Conservation (phyloP, 2,113 vertebrate genomes). For the Coryphaenoides rupestris region DNA sequence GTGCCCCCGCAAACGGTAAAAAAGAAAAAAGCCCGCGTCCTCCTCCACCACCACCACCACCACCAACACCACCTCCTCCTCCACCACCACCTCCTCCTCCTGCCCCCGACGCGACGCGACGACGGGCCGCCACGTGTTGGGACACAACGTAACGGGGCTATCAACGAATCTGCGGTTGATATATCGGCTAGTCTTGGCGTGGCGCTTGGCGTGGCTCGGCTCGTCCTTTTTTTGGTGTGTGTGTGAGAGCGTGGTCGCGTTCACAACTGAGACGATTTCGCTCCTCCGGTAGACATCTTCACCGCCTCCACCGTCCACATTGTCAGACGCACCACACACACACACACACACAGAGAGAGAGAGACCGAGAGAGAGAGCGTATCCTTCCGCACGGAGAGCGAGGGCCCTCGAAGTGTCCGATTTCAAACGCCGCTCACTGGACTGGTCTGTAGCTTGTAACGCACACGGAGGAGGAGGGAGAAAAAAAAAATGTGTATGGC, state of each 20-base stretch:
- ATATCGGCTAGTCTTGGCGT: constrained; percentile 67
- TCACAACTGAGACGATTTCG: constrained; percentile 82
- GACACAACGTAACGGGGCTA: constrained; percentile 63
- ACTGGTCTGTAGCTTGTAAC: constrained; percentile 14
- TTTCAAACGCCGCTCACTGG: constrained; percentile 76
- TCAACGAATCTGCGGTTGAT: constrained; percentile 66
- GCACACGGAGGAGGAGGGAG: no score
- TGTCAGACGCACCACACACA: constrained; percentile 82
- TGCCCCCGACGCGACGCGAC: no score
- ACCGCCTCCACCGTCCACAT: constrained; percentile 85
- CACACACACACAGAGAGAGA: no score
- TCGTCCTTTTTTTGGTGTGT: constrained; percentile 77
- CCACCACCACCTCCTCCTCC: no score
- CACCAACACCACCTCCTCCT: no score
- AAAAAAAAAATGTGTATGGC: background rate
- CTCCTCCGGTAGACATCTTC: constrained; percentile 84
- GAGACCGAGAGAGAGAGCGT: no score
- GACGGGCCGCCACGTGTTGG: constrained; percentile 68
- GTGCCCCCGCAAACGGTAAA: no score
- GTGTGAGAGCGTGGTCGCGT: no score
- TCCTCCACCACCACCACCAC: no score
- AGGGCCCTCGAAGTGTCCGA: constrained; percentile 79
- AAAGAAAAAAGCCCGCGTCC: constrained; percentile 60
- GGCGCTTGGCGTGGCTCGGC: no score
- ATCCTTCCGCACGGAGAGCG: constrained; percentile 79